Conservation (phyloP, 2,888 invertebrate genomes). For the Cerastis leucographa region DNA sequence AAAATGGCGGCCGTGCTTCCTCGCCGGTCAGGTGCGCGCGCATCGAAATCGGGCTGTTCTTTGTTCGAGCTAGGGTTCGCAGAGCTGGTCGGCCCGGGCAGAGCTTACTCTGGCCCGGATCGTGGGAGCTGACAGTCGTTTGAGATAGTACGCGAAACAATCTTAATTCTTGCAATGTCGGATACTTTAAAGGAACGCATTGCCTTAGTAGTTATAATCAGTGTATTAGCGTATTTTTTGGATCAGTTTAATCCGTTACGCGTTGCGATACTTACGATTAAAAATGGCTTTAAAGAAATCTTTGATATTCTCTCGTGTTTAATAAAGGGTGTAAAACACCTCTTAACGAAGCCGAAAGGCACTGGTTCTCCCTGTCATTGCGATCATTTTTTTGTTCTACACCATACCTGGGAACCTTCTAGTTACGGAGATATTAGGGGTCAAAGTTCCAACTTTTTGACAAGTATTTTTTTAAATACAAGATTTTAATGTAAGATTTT, state of each 20-base stretch:
- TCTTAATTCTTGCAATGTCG: not conserved
- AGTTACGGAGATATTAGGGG: no score
- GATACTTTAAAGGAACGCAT: not conserved
- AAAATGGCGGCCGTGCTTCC: conserved; percentile 40
- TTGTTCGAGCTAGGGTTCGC: conserved; percentile 4
- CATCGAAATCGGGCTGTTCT: conserved; percentile 5
- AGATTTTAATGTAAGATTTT: no score
- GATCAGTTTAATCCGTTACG: not conserved
- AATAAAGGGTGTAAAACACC: no score
- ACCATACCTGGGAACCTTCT: no score
- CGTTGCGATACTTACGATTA: not conserved
- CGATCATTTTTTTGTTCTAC: no score
- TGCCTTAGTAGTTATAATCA: not conserved
- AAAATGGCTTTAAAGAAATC: not conserved
- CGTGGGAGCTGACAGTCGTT: conserved; percentile 10
- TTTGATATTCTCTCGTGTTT: not conserved
- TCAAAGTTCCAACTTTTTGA: no score
- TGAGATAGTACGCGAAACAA: not conserved
- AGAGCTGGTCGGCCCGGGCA: not conserved
- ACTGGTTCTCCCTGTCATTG: no score
- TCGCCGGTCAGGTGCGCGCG: conserved; percentile 9
- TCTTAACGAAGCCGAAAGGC: no score
- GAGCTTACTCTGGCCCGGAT: not conserved
- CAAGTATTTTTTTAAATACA: no score
- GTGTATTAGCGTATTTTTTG: not conserved